Percentiles rank a stretch among this genome's conserved stretches.
Conservation (phyloP, 2,888 invertebrate genomes). For the Rhopalosiphum nymphaeae region DNA sequence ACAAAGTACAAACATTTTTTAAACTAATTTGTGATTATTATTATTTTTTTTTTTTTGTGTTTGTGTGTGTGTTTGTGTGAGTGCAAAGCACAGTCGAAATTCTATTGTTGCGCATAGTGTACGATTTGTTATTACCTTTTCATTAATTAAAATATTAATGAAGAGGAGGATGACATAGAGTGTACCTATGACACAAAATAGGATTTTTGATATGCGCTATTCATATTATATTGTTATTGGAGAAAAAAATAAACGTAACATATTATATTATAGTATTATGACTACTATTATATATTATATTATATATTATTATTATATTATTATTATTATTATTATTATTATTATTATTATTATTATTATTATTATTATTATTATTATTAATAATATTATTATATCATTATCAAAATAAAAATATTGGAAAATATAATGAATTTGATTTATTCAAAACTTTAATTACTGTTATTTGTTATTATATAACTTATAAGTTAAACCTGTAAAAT, state of each 20-base stretch:
- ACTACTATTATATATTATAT: conserved; percentile 27
- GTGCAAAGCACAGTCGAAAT: not conserved
- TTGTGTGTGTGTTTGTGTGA: not conserved
- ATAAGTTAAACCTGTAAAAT: not conserved
- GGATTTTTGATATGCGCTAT: not conserved
- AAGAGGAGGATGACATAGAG: conserved; percentile 36
- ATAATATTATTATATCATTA: conserved; percentile 33
- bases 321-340: conserved; percentile 43
- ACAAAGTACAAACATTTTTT: conserved; percentile 47
- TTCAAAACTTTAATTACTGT: conserved; percentile 12
- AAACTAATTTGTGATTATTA: conserved; percentile 10
- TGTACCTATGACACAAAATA: not conserved
- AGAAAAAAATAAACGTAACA: conserved; percentile 40
- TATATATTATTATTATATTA: not conserved
- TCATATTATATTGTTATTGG: conserved; percentile 43
- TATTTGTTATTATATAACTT: conserved; percentile 36
- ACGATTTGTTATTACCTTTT: conserved; percentile 47
- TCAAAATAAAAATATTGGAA: conserved; percentile 34
- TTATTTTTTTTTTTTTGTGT: not conserved
- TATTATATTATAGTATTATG: conserved; percentile 22
- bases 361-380: conserved; percentile 3
- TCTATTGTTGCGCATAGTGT: not conserved
- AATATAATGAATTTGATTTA: conserved; percentile 29
- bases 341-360: conserved; percentile 37
- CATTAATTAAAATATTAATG: not conserved